Percentiles rank a stretch among this genome's conserved stretches.
Evolutionary conservation across 2,797 vertebrate genomes (phyloP).

Genomic region (Notamacropus eugenii): DNA sequence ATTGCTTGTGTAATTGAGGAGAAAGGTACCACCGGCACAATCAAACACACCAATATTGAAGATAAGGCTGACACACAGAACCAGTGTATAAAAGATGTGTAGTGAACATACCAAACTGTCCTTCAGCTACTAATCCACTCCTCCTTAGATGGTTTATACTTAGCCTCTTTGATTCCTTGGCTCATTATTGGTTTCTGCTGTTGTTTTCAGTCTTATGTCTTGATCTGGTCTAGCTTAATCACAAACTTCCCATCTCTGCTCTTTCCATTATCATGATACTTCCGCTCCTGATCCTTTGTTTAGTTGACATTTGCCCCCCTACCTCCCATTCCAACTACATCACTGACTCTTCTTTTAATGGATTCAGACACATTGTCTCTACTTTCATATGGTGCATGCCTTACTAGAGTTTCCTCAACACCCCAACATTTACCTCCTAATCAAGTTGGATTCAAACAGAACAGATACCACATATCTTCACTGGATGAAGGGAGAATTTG

Average conservation of each 20-base stretch:
- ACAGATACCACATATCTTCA: neutral
- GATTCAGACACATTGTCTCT: neutral
- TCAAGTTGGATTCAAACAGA: neutral
- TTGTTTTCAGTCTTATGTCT: neutral
- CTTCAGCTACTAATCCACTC: neutral
- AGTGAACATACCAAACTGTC: neutral
- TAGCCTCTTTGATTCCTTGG: neutral
- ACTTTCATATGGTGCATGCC: too few relatives aligned
- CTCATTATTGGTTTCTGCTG: neutral
- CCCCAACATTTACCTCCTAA: neutral
- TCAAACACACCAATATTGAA: neutral
- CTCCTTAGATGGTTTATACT: neutral
- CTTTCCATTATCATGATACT: neutral
- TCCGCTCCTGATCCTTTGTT: neutral
- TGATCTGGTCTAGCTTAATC: neutral
- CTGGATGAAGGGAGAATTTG: neutral
- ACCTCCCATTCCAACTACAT: neutral
- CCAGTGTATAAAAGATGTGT: neutral
- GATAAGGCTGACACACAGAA: neutral
- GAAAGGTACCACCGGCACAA: neutral
- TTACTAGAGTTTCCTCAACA: neutral
- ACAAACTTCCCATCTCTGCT: neutral
- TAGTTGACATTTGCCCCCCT: neutral
- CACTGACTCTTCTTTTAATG: neutral
- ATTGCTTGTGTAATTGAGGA: neutral